Base-by-base conservation (phyloP, 2,113 vertebrate genomes). In the Mesitornis unicolor region DNA sequence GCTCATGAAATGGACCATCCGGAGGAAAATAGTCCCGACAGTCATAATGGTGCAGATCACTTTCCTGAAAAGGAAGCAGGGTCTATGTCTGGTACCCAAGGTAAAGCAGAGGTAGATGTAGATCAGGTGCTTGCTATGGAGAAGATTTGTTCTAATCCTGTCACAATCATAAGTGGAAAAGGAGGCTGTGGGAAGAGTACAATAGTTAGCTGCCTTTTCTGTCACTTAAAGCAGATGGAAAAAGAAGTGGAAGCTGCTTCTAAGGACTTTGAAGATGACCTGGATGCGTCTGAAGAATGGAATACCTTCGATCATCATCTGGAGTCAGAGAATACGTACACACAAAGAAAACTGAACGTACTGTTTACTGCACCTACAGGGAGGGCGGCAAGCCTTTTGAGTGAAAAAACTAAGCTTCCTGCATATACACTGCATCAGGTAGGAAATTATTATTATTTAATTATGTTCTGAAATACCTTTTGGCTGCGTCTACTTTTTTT, bases 171-270 rank as follows among this genome's bases (percentile, higher is more conserved):
- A 85, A 99, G 98, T 79, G 99, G 99, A 42, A 99, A 99, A 92
- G 99, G 98, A 14, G 99, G 99, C 28, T 98, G 98, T 90, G 99
- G 99, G 42, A 99, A 99, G 96, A 99, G 98, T 74, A 99, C 98
- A 5, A 93, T 99, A 54, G 98, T 99, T 42, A 98, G 98, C 83
- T 89, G 13, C 54, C 98, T 98, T 65, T 98, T 98, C 67, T 96
- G 94, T 33, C 93, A 98, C 35, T 68, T 98, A 47, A 97, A 96
- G 53, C 83, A 95, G 47, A 43, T 94, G 69, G 98, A 98, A 83
- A 84, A 85, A 57, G 97, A 98, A 96, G 87, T 98, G 13, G 65
- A 94, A 87, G 94, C 95, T 63, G 98, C 97, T 64, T 98, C 97
- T 94, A 95, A 95, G 71, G 98, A 97, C 93, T 98, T 98, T 87